Evolutionary conservation across 2,888 invertebrate genomes (phyloP), one percentile per base, ranked within the genome.

Genomic region (Adelphocoris suturalis): DNA sequence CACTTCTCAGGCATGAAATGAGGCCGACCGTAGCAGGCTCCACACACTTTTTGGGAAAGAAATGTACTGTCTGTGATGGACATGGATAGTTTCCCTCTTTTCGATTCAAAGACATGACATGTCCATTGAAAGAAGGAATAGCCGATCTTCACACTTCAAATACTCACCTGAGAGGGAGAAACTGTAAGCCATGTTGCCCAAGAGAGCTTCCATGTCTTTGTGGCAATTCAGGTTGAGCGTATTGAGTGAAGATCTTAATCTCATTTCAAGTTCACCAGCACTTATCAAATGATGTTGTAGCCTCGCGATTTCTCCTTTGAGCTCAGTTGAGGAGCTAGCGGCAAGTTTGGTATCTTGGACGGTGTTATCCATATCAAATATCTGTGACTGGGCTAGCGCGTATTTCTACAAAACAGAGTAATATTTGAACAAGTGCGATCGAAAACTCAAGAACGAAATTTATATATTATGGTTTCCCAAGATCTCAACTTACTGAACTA

Each of bases 231-330:
- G 93, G 28, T 94, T 93, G 28, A 95, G 92, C 91, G 94, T 94
- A 11, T 93, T 93, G 76, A 95, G 93, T 90, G 94, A 94, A 92
- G 95, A 95, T 46, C 94, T 93, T 92, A 94, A 94, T 91, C 94
- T 94, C 75, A 94, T 93, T 91, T 95, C 95, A 28, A 95, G 93
- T 92, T 95, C 95, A 0, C 95, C 95, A 92, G 94, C 94, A 23
- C 95, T 93, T 61, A 95, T 93, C 82, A 95, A 93, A 92, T 95
- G 95, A 28, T 94, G 94, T 92, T 95, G 95, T 5, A 95, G 93
- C 28, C 94, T 94, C 14, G 94, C 94, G 90, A 95, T 92, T 92
- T 95, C 94, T 46, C 94, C 93, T 90, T 94, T 94, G 87, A 94
- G 94, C 90, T 94, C 94, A 90, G 94, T 93, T 0, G 95, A 95